Conservation (phyloP, 2,113 vertebrate genomes). For the Alethe castanea region DNA sequence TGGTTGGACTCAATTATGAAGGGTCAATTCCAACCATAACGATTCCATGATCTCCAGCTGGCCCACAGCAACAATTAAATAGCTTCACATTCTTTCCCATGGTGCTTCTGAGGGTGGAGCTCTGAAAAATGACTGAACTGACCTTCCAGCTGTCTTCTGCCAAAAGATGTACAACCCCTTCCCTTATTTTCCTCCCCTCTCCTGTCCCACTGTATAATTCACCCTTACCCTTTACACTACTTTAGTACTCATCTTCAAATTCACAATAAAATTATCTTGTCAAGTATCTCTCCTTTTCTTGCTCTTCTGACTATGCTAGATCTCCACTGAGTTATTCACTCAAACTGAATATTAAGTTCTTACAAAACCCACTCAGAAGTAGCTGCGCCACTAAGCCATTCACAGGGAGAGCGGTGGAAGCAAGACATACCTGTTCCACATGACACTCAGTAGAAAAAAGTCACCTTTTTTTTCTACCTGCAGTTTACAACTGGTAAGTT, state of each 20-base stretch:
- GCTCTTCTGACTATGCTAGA: background rate
- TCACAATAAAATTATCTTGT: background rate
- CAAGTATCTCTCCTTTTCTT: background rate
- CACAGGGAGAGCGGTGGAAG: background rate
- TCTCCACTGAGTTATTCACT: background rate
- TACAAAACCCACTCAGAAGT: background rate
- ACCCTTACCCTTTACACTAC: background rate
- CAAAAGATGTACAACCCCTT: background rate
- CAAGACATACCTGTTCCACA: background rate
- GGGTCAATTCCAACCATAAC: background rate
- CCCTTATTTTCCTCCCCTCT: background rate
- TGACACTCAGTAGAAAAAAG: background rate
- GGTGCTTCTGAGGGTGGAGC: background rate
- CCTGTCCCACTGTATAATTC: background rate
- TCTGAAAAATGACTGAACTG: background rate
- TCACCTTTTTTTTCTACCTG: background rate
- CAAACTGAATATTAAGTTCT: background rate
- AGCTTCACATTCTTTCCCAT: background rate
- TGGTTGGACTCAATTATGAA: fast-evolving
- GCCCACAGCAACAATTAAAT: background rate
- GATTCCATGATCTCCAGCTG: background rate
- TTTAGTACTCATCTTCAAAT: background rate
- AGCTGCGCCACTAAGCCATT: background rate
- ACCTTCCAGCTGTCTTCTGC: background rate
- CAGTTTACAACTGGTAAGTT: background rate